A percentile compares a stretch with the other conserved stretches of the same genome.
phyloP scores from a whole-genome alignment of 2,888 invertebrate species.

The Bellardia bayeri region DNA sequence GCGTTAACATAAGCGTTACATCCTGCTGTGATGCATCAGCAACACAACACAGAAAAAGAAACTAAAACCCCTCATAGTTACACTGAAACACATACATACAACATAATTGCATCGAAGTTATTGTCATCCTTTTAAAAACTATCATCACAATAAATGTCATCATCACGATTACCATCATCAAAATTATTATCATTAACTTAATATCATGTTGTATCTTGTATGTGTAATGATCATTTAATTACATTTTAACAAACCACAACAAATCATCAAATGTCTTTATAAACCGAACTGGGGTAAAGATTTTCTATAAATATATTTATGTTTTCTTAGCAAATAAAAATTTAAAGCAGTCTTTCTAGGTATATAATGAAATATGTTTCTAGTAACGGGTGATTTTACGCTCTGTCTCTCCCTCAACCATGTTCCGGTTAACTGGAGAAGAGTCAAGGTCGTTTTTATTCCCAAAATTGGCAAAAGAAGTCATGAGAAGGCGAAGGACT shows the following conservation, averaged over 20 bases:
- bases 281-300: not conserved
- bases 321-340: not conserved
- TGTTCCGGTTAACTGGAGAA: too few relatives aligned
- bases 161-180: conserved; percentile 13
- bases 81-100: not conserved
- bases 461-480: too few relatives aligned
- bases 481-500: too few relatives aligned
- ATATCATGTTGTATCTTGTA: conserved; percentile 37
- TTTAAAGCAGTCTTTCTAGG: too few relatives aligned
- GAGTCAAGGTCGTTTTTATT: too few relatives aligned
- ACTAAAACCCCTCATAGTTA: not conserved
- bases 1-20: conserved; percentile 56
- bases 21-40: conserved; percentile 73
- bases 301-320: not conserved
- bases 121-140: conserved; percentile 18
- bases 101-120: not conserved
- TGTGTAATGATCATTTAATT: conserved; percentile 80
- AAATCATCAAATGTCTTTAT: conserved; percentile 73
- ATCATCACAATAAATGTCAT: conserved; percentile 29
- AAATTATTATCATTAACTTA: conserved; percentile 14
- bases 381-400: too few relatives aligned
- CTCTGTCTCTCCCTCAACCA: too few relatives aligned
- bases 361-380: too few relatives aligned
- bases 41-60: conserved; percentile 42
- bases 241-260: conserved; percentile 83